Evolutionary conservation across 2,888 invertebrate genomes (phyloP).

Genomic region (Himalopsyche tibetana): DNA sequence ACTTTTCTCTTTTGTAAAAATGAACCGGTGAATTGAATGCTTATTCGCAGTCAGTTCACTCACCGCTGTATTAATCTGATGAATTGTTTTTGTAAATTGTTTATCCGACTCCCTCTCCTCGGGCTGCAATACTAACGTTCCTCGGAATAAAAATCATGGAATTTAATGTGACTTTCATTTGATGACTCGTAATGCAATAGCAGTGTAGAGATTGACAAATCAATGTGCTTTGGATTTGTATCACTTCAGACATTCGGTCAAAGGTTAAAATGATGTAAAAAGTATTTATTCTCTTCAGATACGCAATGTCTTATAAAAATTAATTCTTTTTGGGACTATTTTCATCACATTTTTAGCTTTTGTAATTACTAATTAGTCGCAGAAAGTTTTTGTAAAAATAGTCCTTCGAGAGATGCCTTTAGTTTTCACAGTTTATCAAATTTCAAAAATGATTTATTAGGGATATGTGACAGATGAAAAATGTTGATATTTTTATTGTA

Average conservation of each 20-base stretch:
- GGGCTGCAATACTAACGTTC: neutral
- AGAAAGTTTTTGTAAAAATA: constrained; percentile 34
- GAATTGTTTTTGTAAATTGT: constrained; percentile 28
- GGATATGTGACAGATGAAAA: constrained; percentile 30
- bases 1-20: constrained; percentile 21
- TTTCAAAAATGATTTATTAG: constrained; percentile 27
- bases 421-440: constrained; percentile 24
- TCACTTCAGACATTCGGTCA: constrained; percentile 12
- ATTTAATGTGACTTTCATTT: neutral
- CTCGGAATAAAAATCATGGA: neutral
- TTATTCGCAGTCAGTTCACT: neutral
- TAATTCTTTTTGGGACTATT: constrained; percentile 31
- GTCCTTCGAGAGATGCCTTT: constrained; percentile 19
- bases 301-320: constrained; percentile 15
- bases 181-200: constrained; percentile 1
- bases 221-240: constrained; percentile 28
- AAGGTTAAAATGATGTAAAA: constrained; percentile 12
- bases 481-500: constrained; percentile 34
- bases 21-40: neutral
- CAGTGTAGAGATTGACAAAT: constrained; percentile 22
- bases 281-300: constrained; percentile 27
- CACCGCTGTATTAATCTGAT: neutral
- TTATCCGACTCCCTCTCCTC: neutral
- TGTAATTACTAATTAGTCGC: constrained; percentile 31
- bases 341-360: constrained; percentile 29